Evolutionary conservation across 2,113 vertebrate genomes (phyloP).

Genomic region (Nibea albiflora): DNA sequence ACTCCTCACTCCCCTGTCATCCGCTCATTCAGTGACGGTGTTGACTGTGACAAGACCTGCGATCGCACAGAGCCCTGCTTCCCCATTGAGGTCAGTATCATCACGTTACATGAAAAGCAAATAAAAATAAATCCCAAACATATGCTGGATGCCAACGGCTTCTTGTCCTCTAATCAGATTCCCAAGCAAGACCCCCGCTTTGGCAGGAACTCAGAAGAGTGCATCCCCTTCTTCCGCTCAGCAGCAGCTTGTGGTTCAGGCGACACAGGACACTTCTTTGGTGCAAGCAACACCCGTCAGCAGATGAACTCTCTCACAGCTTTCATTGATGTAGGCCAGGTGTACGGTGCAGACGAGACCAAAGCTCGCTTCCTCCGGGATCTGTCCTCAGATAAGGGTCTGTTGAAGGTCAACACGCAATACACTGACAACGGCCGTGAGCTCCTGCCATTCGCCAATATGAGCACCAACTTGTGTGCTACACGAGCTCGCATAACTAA

Average conservation of each 20-base stretch:
- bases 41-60: conserved; percentile 83
- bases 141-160: background rate
- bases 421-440: conserved; percentile 75
- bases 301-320: conserved; percentile 84
- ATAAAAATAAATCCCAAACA: background rate
- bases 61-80: conserved; percentile 81
- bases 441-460: conserved; percentile 77
- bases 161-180: conserved; percentile 78
- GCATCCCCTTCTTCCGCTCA: conserved; percentile 89
- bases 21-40: conserved; percentile 69
- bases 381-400: conserved; percentile 69
- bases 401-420: conserved; percentile 75
- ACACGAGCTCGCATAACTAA: conserved; percentile 64
- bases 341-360: conserved; percentile 76
- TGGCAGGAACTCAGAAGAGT: conserved; percentile 61
- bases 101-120: background rate
- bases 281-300: conserved; percentile 63
- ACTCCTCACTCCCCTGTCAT: conserved; percentile 83
- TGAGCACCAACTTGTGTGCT: conserved; percentile 66
- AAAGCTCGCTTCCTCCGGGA: conserved; percentile 70
- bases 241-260: conserved; percentile 79
- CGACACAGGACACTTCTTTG: conserved; percentile 61
- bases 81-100: conserved; percentile 86
- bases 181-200: conserved; percentile 83
- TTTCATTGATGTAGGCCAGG: conserved; percentile 79